A percentile compares a stretch with the other conserved stretches of the same genome.
Evolutionary conservation across 2,797 vertebrate genomes (phyloP).

Genomic region (Microhierax caerulescens): DNA sequence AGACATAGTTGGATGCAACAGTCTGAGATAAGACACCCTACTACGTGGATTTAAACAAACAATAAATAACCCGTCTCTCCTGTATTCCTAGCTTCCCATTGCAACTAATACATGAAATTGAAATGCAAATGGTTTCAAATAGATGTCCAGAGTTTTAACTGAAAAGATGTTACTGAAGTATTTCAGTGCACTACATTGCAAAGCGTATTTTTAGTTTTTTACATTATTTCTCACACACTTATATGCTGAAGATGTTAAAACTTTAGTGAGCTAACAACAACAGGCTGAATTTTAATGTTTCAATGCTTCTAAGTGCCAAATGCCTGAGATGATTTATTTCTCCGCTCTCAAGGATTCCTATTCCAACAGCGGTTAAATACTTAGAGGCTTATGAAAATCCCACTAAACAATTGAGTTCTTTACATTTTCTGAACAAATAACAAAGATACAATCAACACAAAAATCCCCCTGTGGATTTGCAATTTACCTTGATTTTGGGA

Average conservation of each 20-base stretch:
- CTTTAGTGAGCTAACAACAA: not conserved
- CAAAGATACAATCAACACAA: not conserved
- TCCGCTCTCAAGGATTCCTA: not conserved
- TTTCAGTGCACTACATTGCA: not conserved
- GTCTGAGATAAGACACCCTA: not conserved
- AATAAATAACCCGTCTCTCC: not conserved
- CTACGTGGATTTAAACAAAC: not conserved
- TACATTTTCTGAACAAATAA: not conserved
- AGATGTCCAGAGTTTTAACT: not conserved
- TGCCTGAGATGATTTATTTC: not conserved
- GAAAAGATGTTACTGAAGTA: not conserved
- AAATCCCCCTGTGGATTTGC: not conserved
- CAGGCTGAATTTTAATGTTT: not conserved
- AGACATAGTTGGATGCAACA: not conserved
- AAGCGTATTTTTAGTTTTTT: not conserved
- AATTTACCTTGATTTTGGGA: slow-evolving; percentile 79
- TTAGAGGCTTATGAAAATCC: not conserved
- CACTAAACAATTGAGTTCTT: not conserved
- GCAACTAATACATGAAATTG: not conserved
- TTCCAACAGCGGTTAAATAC: not conserved
- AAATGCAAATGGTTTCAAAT: not conserved
- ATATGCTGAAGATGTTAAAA: not conserved
- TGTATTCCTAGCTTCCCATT: not conserved
- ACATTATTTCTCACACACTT: not conserved
- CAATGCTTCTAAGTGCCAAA: not conserved